Base-by-base conservation (phyloP, 2,888 invertebrate genomes). In the Chymomyza procnemis region DNA sequence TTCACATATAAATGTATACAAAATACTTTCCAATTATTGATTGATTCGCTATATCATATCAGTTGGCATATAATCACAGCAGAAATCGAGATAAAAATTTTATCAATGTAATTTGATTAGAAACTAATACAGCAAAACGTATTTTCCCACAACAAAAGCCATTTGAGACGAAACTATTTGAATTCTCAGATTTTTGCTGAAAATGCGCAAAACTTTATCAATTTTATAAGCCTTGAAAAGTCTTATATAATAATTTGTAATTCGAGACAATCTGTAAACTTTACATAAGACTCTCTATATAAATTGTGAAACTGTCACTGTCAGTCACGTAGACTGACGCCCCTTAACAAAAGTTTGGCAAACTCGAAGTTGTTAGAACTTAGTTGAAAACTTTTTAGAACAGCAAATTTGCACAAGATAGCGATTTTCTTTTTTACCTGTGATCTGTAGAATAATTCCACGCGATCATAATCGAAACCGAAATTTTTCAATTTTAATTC, bases 401-500 rank as follows among this genome's bases (percentile, higher is more conserved):
- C n/a, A 18, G 12, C 19, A 21, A 54, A 52, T 12, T 30, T n/a
- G 30, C 5, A 16, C 22, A 26, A 22, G 47, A 50, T 18, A n/a
- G n/a, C 4, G 3, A 8, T 26, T 52, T 52, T 50, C 1, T 22
- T 30, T 16, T 26, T 81, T 85, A 89, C 91, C 89, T 90, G 89
- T 19, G 90, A 91, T 73, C 85, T 86, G 70, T 90, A 89, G 78
- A 91, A 91, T 61, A 89, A 79, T 56, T 90, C 90, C 16, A 88
- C 81, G 58, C 88, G 85, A 58, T 76, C 75, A 67, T 87, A 88
- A 56, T 87, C 74, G 56, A 90, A 90, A 26, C 90, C 88, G 48
- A 90, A 90, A 69, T 91, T 90, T 19, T 77, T 72, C 61, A 84
- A 71, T 66, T 86, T 83, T 61, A 90, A 75, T 79, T 90, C 91